Percentiles rank a stretch among this genome's conserved stretches.
phyloP scores from a whole-genome alignment of 1,140 invertebrate species.

The Zeugodacus cucurbitae region DNA sequence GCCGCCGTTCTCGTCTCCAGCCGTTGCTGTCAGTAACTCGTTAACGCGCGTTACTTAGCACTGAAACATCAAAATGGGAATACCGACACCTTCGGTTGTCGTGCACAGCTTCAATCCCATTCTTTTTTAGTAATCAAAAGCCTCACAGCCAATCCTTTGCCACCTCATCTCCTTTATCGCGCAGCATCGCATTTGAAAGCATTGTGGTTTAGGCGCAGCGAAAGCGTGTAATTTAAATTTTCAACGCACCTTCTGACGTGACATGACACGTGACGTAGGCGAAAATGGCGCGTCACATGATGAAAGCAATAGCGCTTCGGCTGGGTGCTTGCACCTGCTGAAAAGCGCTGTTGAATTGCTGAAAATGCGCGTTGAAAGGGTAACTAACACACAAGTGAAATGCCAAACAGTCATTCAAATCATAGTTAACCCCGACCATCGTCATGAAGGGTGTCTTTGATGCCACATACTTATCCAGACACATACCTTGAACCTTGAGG shows the following conservation, averaged over 20 bases:
- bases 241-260: not conserved
- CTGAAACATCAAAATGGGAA: constrained; percentile 27
- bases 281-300: not conserved
- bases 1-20: not conserved
- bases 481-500: not conserved
- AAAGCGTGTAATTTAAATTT: constrained; percentile 24
- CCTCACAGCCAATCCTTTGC: not conserved
- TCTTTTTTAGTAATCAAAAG: not conserved
- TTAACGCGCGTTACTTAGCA: constrained; percentile 30
- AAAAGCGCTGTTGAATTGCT: not conserved
- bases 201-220: not conserved
- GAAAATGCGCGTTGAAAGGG: not conserved
- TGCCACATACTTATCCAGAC: not conserved
- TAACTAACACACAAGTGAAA: not conserved
- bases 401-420: not conserved
- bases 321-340: constrained; percentile 14
- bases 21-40: not conserved
- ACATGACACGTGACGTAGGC: constrained; percentile 28
- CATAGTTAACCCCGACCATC: not conserved
- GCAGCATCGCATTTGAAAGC: not conserved
- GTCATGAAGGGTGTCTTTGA: not conserved
- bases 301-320: not conserved
- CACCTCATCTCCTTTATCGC: not conserved
- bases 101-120: not conserved
- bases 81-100: constrained; percentile 13